Conservation (phyloP, 1,140 invertebrate species). For the Berghia stephanieae region DNA sequence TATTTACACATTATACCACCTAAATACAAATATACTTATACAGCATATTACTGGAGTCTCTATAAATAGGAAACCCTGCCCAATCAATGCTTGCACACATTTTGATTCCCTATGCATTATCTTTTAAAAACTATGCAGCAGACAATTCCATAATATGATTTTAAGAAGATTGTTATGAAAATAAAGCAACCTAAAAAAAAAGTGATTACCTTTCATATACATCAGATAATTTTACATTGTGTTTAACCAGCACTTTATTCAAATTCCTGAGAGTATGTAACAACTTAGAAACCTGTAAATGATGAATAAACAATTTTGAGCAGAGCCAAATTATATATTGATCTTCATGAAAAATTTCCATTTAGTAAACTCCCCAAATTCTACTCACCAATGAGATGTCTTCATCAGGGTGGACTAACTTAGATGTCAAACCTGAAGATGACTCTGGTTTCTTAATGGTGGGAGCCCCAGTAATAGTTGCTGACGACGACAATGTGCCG, state of each 20-base stretch:
- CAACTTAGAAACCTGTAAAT: neutral
- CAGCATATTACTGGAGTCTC: too few species aligned
- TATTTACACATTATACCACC: too few species aligned
- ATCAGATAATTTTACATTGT: neutral
- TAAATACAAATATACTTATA: too few species aligned
- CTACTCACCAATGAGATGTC: slow-evolving; percentile 83
- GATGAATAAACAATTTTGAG: neutral
- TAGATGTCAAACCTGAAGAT: slow-evolving; percentile 83
- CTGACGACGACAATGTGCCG: slow-evolving; percentile 64
- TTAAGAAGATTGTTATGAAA: too few species aligned
- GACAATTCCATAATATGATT: too few species aligned
- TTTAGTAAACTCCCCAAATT: slow-evolving; percentile 1
- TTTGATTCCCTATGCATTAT: too few species aligned
- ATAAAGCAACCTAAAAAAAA: too few species aligned
- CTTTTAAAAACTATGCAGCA: too few species aligned
- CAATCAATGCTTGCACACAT: too few species aligned
- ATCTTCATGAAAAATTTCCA: neutral
- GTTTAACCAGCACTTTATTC: neutral
- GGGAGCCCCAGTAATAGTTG: slow-evolving; percentile 63
- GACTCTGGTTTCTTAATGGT: slow-evolving; percentile 75
- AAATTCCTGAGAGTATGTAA: neutral
- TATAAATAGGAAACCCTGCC: too few species aligned
- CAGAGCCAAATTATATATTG: slow-evolving; percentile 5
- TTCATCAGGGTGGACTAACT: slow-evolving; percentile 93
- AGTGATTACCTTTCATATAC: neutral